phyloP scores from a whole-genome alignment of 2,797 vertebrate genomes.

The Enteromius thamalakanensis region DNA sequence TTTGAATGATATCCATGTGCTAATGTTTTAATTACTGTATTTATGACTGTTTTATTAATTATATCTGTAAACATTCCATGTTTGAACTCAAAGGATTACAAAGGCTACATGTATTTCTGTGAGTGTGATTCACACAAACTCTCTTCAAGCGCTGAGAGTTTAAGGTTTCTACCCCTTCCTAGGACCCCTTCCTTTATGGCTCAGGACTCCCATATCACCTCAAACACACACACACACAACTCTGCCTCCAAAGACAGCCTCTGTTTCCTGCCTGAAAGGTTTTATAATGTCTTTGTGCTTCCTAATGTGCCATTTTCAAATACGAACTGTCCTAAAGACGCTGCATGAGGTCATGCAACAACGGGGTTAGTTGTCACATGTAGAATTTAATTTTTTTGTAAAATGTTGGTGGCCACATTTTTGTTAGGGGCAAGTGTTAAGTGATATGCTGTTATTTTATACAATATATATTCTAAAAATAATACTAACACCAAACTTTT shows the following conservation, averaged over 20 bases:
- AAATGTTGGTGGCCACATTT: background rate
- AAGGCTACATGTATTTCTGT: background rate
- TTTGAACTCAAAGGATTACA: background rate
- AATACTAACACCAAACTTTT: background rate
- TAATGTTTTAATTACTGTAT: background rate
- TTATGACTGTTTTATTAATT: background rate
- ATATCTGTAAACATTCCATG: background rate
- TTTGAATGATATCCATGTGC: background rate
- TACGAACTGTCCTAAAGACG: background rate
- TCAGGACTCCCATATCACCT: slow-evolving; percentile 24
- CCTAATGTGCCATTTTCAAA: background rate
- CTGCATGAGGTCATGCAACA: background rate
- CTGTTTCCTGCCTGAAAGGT: slow-evolving; percentile 10
- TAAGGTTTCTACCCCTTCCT: slow-evolving; percentile 25
- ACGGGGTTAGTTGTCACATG: background rate
- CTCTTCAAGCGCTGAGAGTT: background rate
- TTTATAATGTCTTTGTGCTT: background rate
- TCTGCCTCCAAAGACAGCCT: slow-evolving; percentile 3
- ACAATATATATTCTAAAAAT: background rate
- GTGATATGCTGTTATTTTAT: no score
- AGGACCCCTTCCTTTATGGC: slow-evolving; percentile 33
- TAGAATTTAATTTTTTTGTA: background rate
- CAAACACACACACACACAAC: slow-evolving; percentile 17
- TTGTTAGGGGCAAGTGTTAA: background rate
- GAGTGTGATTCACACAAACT: background rate